Evolutionary conservation across 2,888 invertebrate species (phyloP).

Genomic region (Brachynemurus nebulosus): DNA sequence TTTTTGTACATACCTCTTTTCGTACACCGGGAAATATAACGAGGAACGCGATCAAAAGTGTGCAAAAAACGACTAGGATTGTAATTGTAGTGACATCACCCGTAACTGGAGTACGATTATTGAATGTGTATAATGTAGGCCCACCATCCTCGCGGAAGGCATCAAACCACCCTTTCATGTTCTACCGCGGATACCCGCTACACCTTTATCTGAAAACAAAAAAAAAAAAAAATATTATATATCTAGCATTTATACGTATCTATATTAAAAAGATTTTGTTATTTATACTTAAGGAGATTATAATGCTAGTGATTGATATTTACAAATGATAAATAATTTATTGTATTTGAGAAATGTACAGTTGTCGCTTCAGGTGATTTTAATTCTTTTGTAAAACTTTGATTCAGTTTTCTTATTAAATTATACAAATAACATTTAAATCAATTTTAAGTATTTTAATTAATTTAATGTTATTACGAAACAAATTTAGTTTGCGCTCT

Average conservation of each 20-base stretch:
- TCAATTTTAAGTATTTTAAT: no score
- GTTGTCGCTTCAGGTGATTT: no score
- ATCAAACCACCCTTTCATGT: conserved; percentile 92
- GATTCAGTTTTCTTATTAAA: no score
- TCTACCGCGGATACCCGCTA: neutral
- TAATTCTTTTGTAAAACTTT: no score
- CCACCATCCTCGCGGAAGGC: conserved; percentile 94
- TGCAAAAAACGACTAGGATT: conserved; percentile 74
- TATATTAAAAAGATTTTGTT: no score
- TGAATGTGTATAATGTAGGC: conserved; percentile 89
- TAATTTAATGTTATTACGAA: no score
- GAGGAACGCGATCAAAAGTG: conserved; percentile 86
- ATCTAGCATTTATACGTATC: neutral
- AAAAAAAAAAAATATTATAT: neutral
- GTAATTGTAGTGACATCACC: conserved; percentile 83
- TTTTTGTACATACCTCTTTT: conserved; percentile 57
- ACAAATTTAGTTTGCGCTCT: no score
- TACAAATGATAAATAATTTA: no score
- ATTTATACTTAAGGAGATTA: no score
- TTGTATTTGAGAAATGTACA: no score
- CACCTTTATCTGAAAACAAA: neutral
- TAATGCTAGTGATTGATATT: no score
- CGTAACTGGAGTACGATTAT: conserved; percentile 89
- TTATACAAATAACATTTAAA: no score
- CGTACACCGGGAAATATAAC: conserved; percentile 92